Base-by-base conservation (phyloP, 2,888 invertebrate genomes). In the Empis stercorea region DNA sequence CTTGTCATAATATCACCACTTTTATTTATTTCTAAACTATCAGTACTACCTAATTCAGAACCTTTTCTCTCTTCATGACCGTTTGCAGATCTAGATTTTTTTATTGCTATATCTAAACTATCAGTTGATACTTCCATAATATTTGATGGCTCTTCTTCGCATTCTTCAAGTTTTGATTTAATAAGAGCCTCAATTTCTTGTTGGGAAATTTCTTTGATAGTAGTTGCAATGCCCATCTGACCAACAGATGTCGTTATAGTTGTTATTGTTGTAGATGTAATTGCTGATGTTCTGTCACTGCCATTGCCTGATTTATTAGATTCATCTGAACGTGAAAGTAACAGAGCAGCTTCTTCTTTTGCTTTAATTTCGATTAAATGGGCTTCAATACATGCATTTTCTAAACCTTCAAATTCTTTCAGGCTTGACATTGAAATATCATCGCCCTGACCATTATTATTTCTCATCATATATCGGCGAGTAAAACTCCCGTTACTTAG, bases 361-460 rank as follows among this genome's bases (percentile, higher is more conserved):
- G 86, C 89, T 51, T 83, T 79, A 41, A 84, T 75, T 71, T 93
- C 92, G 45, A 87, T 84, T 56, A 80, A 76, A 52, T 87, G 81
- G 0, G 85, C 88, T 64, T 87, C 88, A 41, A 85, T 76, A 58
- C 91, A 87, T 17, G 92, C 92, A 51, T 80, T 82, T 70, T 95
- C 94, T 2, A 94, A 67, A 0, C 87, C 86, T 72, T 95, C 94
- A 64, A 94, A 94, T 64, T 95, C 94, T 64, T 88, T 87, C 17
- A 94, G 71, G 38, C 93, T 93, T 9, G 85, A 86, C 27, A 87
- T 71, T 3, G 91, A 91, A 40, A 89, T 74, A 61, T 92, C 91
- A 64, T 92, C 93, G 1, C 85, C 84, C 65, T 83, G 83, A 3
- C 79, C 79, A 57, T 80, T 83, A 59, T 81, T 84, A 59, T 80